A percentile compares a stretch with the other conserved stretches of the same genome.
These are phyloP conservation scores for Acanthosepion esculentum DNA, from an alignment of 2,888 invertebrate genomes.

Conservation along the genomic window DNA sequence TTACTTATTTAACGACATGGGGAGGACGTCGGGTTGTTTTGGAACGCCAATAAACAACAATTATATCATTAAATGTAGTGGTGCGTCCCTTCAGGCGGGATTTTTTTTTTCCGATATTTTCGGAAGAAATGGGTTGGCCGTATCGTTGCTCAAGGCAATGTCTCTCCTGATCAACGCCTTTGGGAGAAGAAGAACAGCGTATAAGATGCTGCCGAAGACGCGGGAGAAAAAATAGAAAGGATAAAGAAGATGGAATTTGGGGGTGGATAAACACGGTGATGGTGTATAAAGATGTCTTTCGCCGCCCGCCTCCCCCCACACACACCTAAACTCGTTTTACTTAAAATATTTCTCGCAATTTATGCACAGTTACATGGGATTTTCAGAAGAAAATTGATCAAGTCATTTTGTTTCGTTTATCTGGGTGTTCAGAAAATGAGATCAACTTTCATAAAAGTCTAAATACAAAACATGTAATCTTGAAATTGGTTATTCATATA, in stretches of 20 bases:
- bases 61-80: constrained; percentile 10
- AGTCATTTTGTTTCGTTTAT: not conserved
- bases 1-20: not conserved
- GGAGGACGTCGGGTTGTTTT: not conserved
- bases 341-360: not conserved
- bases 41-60: not conserved
- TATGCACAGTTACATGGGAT: not conserved
- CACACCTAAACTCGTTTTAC: too few relatives aligned
- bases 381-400: not conserved
- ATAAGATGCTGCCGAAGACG: too few relatives aligned
- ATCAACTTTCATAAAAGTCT: not conserved
- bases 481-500: too few relatives aligned
- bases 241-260: too few relatives aligned
- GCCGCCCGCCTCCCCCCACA: too few relatives aligned
- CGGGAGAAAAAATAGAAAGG: too few relatives aligned
- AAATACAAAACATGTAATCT: too few relatives aligned
- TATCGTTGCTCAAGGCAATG: not conserved
- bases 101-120: not conserved
- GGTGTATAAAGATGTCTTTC: too few relatives aligned
- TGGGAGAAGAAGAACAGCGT: not conserved
- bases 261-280: too few relatives aligned
- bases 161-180: not conserved
- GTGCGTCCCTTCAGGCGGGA: not conserved
- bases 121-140: not conserved
- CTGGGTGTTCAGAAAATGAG: not conserved